Conservation (phyloP, 2,888 invertebrate species). For the Drosophila subquinaria region DNA sequence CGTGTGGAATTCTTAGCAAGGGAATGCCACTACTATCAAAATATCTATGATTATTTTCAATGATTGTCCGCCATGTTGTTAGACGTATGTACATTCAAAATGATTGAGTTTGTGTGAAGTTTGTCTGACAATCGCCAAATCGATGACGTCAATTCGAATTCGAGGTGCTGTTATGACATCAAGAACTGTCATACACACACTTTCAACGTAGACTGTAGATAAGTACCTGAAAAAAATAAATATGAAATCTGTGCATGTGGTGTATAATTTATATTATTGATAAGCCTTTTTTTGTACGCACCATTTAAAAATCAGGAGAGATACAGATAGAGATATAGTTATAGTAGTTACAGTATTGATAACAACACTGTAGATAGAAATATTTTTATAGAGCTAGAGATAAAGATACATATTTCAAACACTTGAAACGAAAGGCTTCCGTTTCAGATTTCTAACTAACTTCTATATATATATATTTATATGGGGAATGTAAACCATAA, state of each 20-base stretch:
- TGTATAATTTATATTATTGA: slow-evolving; percentile 64
- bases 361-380: slow-evolving; percentile 9
- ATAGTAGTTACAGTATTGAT: neutral
- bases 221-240: slow-evolving; percentile 27
- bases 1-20: neutral
- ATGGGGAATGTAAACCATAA: neutral
- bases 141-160: slow-evolving; percentile 71
- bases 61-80: slow-evolving; percentile 12
- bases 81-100: too few species aligned
- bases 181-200: slow-evolving; percentile 38
- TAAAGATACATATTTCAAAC: neutral
- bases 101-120: neutral
- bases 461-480: too few species aligned
- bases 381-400: slow-evolving; percentile 13
- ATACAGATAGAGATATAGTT: slow-evolving; percentile 19
- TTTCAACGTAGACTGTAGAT: slow-evolving; percentile 16
- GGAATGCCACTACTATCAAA: neutral
- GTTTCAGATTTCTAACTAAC: slow-evolving; percentile 22
- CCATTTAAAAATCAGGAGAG: slow-evolving; percentile 39
- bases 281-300: slow-evolving; percentile 38
- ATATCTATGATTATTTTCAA: neutral
- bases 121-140: slow-evolving; percentile 22
- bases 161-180: slow-evolving; percentile 58
- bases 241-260: slow-evolving; percentile 4
- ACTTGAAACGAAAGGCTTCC: slow-evolving; percentile 21